Evolutionary conservation across 2,888 invertebrate genomes (phyloP).

Genomic region (Clunio marinus): DNA sequence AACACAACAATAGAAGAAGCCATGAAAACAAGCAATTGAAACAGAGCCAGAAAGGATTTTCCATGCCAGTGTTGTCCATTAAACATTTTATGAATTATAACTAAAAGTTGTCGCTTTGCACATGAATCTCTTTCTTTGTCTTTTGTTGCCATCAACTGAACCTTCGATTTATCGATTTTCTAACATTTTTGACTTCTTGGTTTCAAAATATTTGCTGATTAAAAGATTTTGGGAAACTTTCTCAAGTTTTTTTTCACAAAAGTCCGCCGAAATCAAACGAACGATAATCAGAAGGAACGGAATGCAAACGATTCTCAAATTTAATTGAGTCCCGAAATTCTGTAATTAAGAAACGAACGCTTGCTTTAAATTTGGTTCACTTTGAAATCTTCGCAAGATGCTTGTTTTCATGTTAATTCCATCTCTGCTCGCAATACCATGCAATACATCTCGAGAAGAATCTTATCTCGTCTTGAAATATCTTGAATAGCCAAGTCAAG

Average conservation of each 20-base stretch:
- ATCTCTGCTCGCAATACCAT: background rate
- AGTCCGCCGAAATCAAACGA: too few relatives aligned
- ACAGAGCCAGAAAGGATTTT: background rate
- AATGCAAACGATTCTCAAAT: background rate
- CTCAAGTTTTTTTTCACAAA: background rate
- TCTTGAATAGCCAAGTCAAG: background rate
- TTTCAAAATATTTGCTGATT: too few relatives aligned
- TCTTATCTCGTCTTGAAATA: slow-evolving; percentile 1
- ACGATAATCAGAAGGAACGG: background rate
- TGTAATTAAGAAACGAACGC: slow-evolving; percentile 2
- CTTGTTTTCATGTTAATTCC: background rate
- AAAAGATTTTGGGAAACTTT: too few relatives aligned
- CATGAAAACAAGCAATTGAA: background rate
- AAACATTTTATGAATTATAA: background rate
- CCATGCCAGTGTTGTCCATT: background rate
- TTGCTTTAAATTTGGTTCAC: too few relatives aligned
- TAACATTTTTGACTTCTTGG: too few relatives aligned
- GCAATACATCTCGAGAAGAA: background rate
- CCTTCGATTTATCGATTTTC: too few relatives aligned
- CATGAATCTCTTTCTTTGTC: too few relatives aligned
- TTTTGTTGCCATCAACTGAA: too few relatives aligned
- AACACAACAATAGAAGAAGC: background rate
- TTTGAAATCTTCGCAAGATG: too few relatives aligned
- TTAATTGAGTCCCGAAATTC: background rate
- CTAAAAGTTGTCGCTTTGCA: too few relatives aligned